These are phyloP conservation scores for Pteronura brasiliensis DNA, from an alignment of 2,113 vertebrate species.

Conservation along the genomic window DNA sequence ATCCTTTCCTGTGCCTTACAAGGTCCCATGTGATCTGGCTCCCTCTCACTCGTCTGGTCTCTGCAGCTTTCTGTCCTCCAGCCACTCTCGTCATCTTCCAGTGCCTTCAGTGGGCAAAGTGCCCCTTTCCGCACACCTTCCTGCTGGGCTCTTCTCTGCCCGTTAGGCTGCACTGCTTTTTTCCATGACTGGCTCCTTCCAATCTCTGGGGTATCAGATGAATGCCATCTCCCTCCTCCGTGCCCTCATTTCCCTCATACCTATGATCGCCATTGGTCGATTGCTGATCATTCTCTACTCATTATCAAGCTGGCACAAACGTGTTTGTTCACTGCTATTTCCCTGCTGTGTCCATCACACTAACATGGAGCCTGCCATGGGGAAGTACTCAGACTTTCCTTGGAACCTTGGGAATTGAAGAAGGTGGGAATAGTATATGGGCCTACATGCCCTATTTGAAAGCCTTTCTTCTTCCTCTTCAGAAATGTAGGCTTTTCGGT, in stretches of 20 bases:
- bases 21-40: background rate
- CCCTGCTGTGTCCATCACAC: background rate
- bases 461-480: background rate
- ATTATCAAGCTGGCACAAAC: background rate
- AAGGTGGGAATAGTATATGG: background rate
- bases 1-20: background rate
- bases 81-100: no score
- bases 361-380: background rate
- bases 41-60: background rate
- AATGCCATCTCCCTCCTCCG: no score
- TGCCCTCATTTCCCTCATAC: background rate
- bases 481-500: background rate
- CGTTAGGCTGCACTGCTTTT: background rate
- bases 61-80: background rate
- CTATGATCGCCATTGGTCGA: fast-evolving
- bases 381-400: background rate
- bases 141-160: background rate
- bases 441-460: background rate
- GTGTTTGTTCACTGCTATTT: background rate
- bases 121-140: background rate
- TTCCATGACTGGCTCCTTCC: background rate
- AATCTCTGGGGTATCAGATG: background rate
- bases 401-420: background rate
- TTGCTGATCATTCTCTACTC: background rate
- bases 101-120: background rate